Conservation (phyloP, 2,797 vertebrate species). For the Pterois miles region DNA sequence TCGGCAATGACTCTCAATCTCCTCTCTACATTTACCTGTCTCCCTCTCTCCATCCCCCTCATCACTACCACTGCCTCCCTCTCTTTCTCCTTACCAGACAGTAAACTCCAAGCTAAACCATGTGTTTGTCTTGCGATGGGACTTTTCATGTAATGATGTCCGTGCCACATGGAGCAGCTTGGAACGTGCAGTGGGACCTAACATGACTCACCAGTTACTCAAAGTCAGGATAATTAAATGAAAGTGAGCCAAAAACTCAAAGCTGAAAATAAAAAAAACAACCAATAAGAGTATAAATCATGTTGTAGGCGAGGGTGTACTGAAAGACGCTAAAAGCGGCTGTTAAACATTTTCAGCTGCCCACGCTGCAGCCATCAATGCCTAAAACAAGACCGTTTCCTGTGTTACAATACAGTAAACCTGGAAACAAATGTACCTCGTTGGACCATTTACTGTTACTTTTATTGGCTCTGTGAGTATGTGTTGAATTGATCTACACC, state of each 20-base stretch:
- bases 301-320: neutral
- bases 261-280: neutral
- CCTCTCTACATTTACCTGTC: slow-evolving; percentile 10
- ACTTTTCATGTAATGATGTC: slow-evolving; percentile 5
- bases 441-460: slow-evolving; percentile 16
- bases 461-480: slow-evolving; percentile 30
- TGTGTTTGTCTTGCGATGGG: slow-evolving; percentile 4
- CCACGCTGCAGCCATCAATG: slow-evolving; percentile 36
- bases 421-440: slow-evolving; percentile 19
- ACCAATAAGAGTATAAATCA: neutral
- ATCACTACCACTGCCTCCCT: neutral
- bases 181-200: slow-evolving; percentile 5
- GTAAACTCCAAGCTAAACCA: slow-evolving; percentile 48
- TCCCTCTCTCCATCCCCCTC: neutral
- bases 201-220: neutral
- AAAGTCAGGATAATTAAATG: neutral
- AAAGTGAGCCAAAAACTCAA: neutral
- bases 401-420: slow-evolving; percentile 12
- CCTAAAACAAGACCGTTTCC: slow-evolving; percentile 3
- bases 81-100: slow-evolving; percentile 18
- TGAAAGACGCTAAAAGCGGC: slow-evolving; percentile 1
- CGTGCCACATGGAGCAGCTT: slow-evolving; percentile 13
- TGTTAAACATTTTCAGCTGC: neutral
- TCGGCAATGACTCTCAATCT: slow-evolving; percentile 34
- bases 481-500: slow-evolving; percentile 30